These are phyloP conservation scores for Bucco capensis DNA, from an alignment of 2,113 vertebrate genomes.

Conservation along the genomic window DNA sequence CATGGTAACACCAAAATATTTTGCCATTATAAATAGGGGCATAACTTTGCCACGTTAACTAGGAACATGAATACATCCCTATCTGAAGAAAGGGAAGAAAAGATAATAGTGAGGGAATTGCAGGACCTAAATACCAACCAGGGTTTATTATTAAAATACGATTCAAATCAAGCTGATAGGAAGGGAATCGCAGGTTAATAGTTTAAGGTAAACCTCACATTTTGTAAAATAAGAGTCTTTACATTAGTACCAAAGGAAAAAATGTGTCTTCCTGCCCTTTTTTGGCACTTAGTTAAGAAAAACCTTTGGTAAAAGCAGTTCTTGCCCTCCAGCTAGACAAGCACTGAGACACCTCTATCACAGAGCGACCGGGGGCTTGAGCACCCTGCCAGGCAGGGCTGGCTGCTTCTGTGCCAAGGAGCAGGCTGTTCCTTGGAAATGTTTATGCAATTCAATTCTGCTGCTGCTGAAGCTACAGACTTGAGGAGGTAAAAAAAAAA, in stretches of 20 bases:
- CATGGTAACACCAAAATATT: neutral
- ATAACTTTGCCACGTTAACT: neutral
- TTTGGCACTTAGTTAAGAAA: neutral
- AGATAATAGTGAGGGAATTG: neutral
- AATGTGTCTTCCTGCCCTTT: neutral
- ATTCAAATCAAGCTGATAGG: neutral
- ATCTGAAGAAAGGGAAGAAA: neutral
- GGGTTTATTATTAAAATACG: neutral
- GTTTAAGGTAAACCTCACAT: neutral
- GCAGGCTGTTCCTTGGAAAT: conserved; percentile 30
- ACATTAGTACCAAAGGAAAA: neutral
- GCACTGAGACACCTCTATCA: neutral
- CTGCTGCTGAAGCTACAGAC: neutral
- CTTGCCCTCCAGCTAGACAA: neutral
- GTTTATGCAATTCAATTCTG: neutral
- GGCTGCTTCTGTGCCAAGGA: neutral
- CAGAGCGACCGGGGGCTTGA: neutral
- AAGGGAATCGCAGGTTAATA: neutral
- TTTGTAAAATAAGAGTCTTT: neutral
- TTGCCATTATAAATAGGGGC: neutral
- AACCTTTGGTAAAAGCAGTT: neutral
- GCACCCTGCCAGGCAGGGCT: neutral
- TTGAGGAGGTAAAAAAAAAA: neutral
- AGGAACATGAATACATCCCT: neutral
- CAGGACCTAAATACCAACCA: neutral